Evolutionary conservation across 1,140 invertebrate species (phyloP), one percentile per base, ranked within the genome.

Genomic region (Euglossa dilemma): DNA sequence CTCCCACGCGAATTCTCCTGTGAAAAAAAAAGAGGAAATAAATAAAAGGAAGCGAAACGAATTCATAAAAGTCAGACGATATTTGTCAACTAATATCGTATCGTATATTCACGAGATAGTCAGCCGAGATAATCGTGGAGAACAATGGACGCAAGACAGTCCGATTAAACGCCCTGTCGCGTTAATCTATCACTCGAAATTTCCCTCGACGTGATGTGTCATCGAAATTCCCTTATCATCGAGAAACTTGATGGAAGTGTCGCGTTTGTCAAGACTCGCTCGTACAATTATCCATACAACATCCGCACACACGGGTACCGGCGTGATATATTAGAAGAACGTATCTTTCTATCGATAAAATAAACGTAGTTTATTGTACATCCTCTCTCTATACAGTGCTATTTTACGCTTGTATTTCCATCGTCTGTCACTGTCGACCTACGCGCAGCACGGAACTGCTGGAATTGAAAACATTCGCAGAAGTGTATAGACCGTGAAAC

Each of bases 391-490:
- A 36, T 54, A 54, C 70, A 28, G 36, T 56, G 16, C 23, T 52
- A 52, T 54, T 72, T 28, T 52, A 72, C 25, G 25, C 28, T 36
- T 36, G 25, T 56, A 23, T 72, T 72, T 72, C 56, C 52, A 11
- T 54, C 63, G 61, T 67, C 43, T 67, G n/a, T 79, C 66, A 47
- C 66, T 70, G 47, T 79, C 76, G 18, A 47, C n/a, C 25, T 16
- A 50, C 52, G 77, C 16, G 54, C n/a, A 59, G 71, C 54, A 57
- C 28, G 71, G 52, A 72, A 80, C 14, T 43, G 18, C 77, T 28
- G 54, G 45, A 80, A 71, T 79, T 79, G 66, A 79, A 79, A 79
- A 59, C 43, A 56, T n/a, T 61, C 56, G 56, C 45, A 47, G 67
- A 59, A 59, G 56, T 36, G 56, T 71, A 59, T 59, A 70, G 77